Percentiles rank a stretch among this genome's conserved stretches.
phyloP scores from a whole-genome alignment of 1,140 invertebrate species.

The Melanaphis sacchari region DNA sequence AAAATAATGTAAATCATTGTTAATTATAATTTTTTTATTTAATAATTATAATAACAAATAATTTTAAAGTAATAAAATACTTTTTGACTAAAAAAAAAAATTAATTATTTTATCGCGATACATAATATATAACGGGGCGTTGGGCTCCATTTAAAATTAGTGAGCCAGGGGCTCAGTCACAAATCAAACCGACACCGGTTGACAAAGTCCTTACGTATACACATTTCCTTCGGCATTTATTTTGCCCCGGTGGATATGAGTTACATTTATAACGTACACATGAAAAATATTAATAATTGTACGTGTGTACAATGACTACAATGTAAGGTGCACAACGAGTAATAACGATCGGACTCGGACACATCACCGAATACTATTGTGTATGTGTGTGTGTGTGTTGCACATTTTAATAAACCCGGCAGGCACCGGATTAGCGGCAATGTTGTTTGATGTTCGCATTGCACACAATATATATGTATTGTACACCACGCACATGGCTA shows the following conservation, averaged over 20 bases:
- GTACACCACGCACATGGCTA: slow-evolving; percentile 37
- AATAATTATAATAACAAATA: too few species aligned
- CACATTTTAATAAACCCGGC: slow-evolving; percentile 49
- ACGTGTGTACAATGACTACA: background rate
- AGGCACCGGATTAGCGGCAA: slow-evolving; percentile 45
- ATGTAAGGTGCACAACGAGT: background rate
- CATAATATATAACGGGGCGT: too few species aligned
- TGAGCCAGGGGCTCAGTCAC: too few species aligned
- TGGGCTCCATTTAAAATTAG: too few species aligned
- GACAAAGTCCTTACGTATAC: background rate
- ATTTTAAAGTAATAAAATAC: too few species aligned
- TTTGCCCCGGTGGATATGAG: background rate
- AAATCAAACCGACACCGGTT: background rate
- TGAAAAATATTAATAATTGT: too few species aligned
- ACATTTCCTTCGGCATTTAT: background rate
- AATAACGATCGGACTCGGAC: background rate
- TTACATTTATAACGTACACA: background rate
- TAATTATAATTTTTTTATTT: too few species aligned
- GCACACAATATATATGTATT: background rate
- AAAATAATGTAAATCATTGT: too few species aligned
- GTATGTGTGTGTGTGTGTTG: background rate
- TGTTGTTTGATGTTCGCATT: slow-evolving; percentile 36
- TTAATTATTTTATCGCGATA: too few species aligned
- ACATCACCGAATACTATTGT: background rate
- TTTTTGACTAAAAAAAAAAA: too few species aligned